Base-by-base conservation (phyloP, 2,888 invertebrate species). In the Xestia c-nigrum region DNA sequence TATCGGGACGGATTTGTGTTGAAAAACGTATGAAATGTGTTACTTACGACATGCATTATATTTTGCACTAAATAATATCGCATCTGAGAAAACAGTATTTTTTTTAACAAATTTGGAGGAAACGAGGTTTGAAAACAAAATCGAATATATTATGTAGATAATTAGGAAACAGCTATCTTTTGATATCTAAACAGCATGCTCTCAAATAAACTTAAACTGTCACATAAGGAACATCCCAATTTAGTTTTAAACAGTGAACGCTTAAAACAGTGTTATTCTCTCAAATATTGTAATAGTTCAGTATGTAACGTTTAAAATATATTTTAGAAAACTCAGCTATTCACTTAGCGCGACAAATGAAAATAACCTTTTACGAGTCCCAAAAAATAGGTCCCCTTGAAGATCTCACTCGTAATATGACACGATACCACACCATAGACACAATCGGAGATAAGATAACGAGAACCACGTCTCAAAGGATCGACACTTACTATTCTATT, bases 401-500 rank as follows among this genome's bases (percentile, higher is more conserved):
- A 78, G 72, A 72, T 81, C 79, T 83, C 61, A 80, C 76, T 80
- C 78, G 74, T 85, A 81, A 87, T 87, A 84, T 87, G 88, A 90
- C 87, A 92, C 88, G 88, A 88, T 87, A 87, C 78, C 84, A 76
- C 86, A 85, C 75, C 64, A 79, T 64, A 50, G 52, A 85, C 88
- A 90, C 89, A 87, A 90, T 87, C 78, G 72, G 31, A 93, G 95
- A 95, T 95, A 94, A 95, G 94, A 95, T 95, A 93, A 87, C 80
- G 61, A 81, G 85, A 87, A 87, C 87, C 78, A 83, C 87, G 76
- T 80, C 81, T 85, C 80, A 91, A 91, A 93, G 91, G 91, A 89
- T 90, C 87, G 84, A 67, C 84, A 86, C 91, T 89, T 90, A 91
- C 86, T 91, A 90, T 90, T 89, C 89, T 87, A 86, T 89, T 81